These are phyloP conservation scores for Mycalesis mineus DNA, from an alignment of 2,888 invertebrate genomes.

Conservation along the genomic window DNA sequence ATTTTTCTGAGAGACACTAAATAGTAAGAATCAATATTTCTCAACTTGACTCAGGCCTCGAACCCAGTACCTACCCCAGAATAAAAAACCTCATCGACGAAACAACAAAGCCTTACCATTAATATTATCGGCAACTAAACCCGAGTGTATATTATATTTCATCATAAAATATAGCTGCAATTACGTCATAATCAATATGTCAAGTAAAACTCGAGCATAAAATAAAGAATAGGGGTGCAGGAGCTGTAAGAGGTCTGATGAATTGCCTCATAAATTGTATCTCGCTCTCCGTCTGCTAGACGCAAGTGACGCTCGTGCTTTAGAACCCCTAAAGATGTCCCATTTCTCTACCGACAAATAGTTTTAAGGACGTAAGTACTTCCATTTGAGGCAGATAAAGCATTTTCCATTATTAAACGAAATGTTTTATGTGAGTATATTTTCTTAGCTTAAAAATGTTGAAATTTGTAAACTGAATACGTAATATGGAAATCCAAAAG, in stretches of 20 bases:
- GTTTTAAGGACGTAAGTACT: constrained; percentile 24
- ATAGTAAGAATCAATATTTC: no score
- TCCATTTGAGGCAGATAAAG: constrained; percentile 8
- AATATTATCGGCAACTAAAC: background rate
- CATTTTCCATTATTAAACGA: constrained; percentile 7
- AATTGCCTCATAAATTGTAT: constrained; percentile 35
- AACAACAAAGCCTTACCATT: no score
- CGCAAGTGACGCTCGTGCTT: constrained; percentile 33
- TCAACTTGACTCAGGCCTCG: no score
- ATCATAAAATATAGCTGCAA: constrained; percentile 5
- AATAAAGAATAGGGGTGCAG: constrained; percentile 21
- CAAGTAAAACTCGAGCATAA: constrained; percentile 20
- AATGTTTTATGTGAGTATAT: background rate
- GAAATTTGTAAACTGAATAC: background rate
- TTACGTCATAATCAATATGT: constrained; percentile 20
- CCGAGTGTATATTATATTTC: constrained; percentile 19
- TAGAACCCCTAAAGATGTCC: constrained; percentile 32
- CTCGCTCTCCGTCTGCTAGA: constrained; percentile 32
- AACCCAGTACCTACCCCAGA: no score
- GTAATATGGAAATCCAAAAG: background rate
- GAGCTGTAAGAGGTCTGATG: constrained; percentile 32
- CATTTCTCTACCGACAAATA: constrained; percentile 32
- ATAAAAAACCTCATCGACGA: no score
- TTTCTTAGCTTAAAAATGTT: background rate
- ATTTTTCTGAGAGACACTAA: no score